A percentile compares a stretch with the other conserved stretches of the same genome.
Evolutionary conservation across 1,140 invertebrate genomes (phyloP).

Genomic region (Drosophila sturtevanti): DNA sequence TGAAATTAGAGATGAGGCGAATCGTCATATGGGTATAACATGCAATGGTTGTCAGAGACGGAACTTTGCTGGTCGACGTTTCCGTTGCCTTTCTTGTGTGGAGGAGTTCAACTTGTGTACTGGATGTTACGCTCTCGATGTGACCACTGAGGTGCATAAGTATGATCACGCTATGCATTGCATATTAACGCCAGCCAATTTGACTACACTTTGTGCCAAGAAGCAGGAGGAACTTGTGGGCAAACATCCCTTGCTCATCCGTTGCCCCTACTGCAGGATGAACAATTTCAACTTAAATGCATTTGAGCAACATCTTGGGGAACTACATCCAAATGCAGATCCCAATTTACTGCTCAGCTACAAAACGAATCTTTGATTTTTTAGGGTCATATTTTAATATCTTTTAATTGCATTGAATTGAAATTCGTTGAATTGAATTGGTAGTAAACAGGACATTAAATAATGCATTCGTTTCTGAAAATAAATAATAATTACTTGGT

Average conservation of each 20-base stretch:
- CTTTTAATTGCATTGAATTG: neutral
- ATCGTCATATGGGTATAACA: constrained; percentile 22
- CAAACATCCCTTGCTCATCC: neutral
- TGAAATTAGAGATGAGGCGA: neutral
- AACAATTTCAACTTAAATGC: constrained; percentile 24
- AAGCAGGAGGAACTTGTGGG: neutral
- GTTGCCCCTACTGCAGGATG: constrained; percentile 17
- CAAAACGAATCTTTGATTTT: constrained; percentile 1
- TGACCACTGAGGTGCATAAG: constrained; percentile 30
- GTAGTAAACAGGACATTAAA: constrained; percentile 12
- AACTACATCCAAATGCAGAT: constrained; percentile 15
- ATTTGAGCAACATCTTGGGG: neutral
- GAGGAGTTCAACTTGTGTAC: constrained; percentile 23
- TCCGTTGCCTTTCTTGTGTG: constrained; percentile 21
- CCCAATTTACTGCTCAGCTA: constrained; percentile 11
- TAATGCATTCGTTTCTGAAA: neutral
- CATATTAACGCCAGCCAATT: constrained; percentile 13
- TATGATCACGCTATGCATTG: constrained; percentile 32
- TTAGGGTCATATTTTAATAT: neutral
- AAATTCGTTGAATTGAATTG: neutral
- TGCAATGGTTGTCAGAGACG: constrained; percentile 19
- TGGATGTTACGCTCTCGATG: constrained; percentile 24
- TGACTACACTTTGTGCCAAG: neutral
- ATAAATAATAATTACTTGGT: constrained; percentile 14
- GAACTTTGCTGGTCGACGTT: constrained; percentile 29